phyloP scores from a whole-genome alignment of 2,113 vertebrate genomes.

The Otus sunia region DNA sequence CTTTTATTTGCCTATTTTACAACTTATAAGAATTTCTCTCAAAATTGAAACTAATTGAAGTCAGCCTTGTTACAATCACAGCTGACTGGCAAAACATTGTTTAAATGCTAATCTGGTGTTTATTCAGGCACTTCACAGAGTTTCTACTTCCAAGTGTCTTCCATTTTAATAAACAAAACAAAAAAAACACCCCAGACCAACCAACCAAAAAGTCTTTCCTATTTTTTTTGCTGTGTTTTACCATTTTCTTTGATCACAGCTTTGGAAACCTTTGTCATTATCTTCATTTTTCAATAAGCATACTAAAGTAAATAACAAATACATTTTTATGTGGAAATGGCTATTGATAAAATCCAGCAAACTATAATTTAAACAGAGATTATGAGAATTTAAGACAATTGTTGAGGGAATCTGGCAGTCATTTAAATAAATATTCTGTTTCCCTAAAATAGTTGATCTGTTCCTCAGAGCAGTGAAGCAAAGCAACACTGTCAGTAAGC shows the following conservation, averaged over 20 bases:
- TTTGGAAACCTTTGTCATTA: not conserved
- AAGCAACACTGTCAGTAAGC: not conserved
- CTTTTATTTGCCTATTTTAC: conserved; percentile 34
- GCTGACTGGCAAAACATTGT: conserved; percentile 40
- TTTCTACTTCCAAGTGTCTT: not conserved
- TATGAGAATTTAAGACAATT: conserved; percentile 20
- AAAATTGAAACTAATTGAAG: conserved; percentile 62
- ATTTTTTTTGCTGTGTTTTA: not conserved
- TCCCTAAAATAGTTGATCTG: conserved; percentile 6
- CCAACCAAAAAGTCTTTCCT: fast-evolving
- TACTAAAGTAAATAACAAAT: not conserved
- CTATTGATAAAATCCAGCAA: not conserved
- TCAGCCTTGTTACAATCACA: conserved; percentile 24
- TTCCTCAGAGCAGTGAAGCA: not conserved
- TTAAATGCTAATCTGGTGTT: conserved; percentile 66
- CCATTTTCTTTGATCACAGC: not conserved
- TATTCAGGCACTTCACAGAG: conserved; percentile 43
- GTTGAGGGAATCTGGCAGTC: not conserved
- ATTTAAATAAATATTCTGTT: conserved; percentile 10
- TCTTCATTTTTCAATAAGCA: not conserved
- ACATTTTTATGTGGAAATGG: not conserved
- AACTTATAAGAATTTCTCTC: conserved; percentile 25
- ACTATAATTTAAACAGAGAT: not conserved
- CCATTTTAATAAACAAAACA: conserved; percentile 37
- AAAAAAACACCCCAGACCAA: not conserved